Percentiles rank a stretch among this genome's conserved stretches.
phyloP scores from a whole-genome alignment of 1,140 invertebrate species.

The Bombus difficillimus region DNA sequence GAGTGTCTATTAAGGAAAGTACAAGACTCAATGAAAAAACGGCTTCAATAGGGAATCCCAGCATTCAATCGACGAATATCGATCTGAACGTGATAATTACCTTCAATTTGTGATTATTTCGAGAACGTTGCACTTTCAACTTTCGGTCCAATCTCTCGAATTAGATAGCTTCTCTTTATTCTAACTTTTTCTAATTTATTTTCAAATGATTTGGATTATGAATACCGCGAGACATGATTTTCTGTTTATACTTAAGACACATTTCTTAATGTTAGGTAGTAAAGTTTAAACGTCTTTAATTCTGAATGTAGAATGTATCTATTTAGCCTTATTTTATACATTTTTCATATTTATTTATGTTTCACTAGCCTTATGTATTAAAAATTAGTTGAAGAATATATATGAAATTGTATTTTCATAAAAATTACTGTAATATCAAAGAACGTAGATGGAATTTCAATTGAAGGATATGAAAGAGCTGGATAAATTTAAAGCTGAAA shows the following conservation, averaged over 20 bases:
- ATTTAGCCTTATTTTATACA: too few relatives aligned
- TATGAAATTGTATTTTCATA: not conserved
- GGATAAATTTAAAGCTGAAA: not conserved
- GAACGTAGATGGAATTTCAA: not conserved
- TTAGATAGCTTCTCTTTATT: not conserved
- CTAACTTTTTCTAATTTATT: not conserved
- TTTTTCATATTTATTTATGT: too few relatives aligned
- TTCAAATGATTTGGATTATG: not conserved
- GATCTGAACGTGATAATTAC: constrained; percentile 29
- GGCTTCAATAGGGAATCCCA: not conserved
- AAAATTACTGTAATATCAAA: not conserved
- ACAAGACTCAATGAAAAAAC: constrained; percentile 7
- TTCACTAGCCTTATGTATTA: too few relatives aligned
- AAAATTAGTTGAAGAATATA: too few relatives aligned
- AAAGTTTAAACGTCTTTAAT: too few relatives aligned
- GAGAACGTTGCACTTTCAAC: not conserved
- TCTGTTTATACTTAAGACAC: not conserved
- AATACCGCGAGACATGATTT: not conserved
- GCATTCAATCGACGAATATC: not conserved
- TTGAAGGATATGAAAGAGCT: not conserved
- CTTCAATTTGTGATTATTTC: constrained; percentile 34
- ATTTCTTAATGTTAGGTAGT: too few relatives aligned
- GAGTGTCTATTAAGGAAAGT: constrained; percentile 18
- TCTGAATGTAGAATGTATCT: too few relatives aligned
- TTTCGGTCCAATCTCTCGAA: not conserved